Conservation (phyloP, 2,797 vertebrate species). For the Dermochelys coriacea region DNA sequence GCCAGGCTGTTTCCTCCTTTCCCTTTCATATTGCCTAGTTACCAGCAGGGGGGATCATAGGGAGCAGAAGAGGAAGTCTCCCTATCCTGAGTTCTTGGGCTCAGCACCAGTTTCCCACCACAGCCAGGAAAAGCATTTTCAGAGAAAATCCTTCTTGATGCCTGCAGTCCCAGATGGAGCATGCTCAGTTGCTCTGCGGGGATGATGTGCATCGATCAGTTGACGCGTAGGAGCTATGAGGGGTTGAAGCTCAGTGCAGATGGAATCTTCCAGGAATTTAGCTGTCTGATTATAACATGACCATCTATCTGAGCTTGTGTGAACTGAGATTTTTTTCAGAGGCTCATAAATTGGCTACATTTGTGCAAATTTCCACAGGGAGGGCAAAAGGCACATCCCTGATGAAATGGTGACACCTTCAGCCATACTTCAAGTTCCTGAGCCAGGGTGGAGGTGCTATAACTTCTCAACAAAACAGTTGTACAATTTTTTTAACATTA, state of each 20-base stretch:
- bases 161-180: no score
- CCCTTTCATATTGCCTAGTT: not conserved
- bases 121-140: not conserved
- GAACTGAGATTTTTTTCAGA: not conserved
- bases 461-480: not conserved
- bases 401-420: not conserved
- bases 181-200: not conserved
- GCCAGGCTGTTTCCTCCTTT: not conserved
- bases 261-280: not conserved
- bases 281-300: not conserved
- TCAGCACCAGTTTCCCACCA: not conserved
- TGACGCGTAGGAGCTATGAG: not conserved
- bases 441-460: not conserved
- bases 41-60: not conserved
- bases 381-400: not conserved
- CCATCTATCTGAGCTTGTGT: not conserved
- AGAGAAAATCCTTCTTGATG: not conserved
- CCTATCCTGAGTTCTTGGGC: not conserved
- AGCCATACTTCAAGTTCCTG: not conserved
- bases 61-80: not conserved
- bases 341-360: not conserved
- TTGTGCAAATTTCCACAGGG: not conserved
- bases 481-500: not conserved
- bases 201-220: not conserved
- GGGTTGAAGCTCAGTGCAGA: no score